phyloP scores from a whole-genome alignment of 2,888 invertebrate species.

The Pristionchus fissidentatus region DNA sequence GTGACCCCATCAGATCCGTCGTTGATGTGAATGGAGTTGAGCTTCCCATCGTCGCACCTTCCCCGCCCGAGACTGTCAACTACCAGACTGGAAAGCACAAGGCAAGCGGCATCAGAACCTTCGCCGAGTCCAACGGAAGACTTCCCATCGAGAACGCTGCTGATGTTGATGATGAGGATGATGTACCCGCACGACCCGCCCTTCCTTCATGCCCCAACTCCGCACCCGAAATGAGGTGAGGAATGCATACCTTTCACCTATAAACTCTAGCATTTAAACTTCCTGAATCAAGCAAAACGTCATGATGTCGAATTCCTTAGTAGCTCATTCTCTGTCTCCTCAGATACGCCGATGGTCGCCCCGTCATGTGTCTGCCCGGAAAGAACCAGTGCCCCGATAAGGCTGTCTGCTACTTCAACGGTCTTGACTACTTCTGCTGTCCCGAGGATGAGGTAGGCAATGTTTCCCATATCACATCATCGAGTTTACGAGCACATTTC shows the following conservation, averaged over 20 bases:
- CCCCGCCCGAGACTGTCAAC: constrained; percentile 67
- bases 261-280: constrained; percentile 40
- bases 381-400: constrained; percentile 72
- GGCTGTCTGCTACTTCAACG: constrained; percentile 75
- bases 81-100: constrained; percentile 62
- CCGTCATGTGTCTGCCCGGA: constrained; percentile 74
- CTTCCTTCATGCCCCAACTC: constrained; percentile 73
- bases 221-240: constrained; percentile 58
- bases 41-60: constrained; percentile 66
- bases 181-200: constrained; percentile 1
- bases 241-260: constrained; percentile 48
- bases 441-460: constrained; percentile 72
- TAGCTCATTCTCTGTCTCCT: not conserved
- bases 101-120: constrained; percentile 45
- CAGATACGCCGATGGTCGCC: constrained; percentile 41
- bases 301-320: constrained; percentile 33
- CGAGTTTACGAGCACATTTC: too few relatives aligned
- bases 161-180: constrained; percentile 18
- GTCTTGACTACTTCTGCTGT: constrained; percentile 75
- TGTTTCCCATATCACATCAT: too few relatives aligned
- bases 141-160: constrained; percentile 50
- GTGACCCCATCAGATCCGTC: constrained; percentile 14
- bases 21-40: constrained; percentile 54
- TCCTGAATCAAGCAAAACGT: too few relatives aligned
- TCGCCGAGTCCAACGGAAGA: constrained; percentile 48